Conservation (phyloP, 2,113 vertebrate species). For the Haemorhous mexicanus region DNA sequence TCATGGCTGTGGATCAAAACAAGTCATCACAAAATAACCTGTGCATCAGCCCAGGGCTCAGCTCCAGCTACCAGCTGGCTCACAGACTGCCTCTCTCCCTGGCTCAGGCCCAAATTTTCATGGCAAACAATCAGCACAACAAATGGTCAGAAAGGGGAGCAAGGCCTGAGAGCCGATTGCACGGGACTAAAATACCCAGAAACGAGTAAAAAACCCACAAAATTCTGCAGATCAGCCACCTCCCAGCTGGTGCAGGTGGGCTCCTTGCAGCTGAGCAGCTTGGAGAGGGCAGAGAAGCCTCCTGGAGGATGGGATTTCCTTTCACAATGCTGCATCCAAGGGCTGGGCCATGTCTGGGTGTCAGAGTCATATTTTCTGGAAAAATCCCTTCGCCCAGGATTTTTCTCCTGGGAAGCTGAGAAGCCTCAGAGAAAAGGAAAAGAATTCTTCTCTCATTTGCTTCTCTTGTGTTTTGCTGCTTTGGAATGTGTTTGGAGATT, state of each 20-base stretch:
- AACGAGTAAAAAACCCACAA: not conserved
- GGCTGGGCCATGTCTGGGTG: not conserved
- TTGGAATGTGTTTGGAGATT: no score
- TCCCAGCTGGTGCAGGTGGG: not conserved
- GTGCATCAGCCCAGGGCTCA: not conserved
- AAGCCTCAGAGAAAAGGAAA: no score
- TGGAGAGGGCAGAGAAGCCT: not conserved
- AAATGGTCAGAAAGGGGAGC: not conserved
- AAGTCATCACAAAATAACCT: not conserved
- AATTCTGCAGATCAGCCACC: not conserved
- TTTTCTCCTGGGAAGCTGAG: no score
- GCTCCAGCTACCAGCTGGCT: constrained; percentile 7
- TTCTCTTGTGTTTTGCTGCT: no score
- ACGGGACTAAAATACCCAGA: not conserved
- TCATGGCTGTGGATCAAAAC: not conserved
- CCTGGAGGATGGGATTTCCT: not conserved
- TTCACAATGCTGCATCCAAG: no score
- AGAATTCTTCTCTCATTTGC: no score
- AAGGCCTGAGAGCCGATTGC: not conserved
- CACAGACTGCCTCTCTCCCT: not conserved
- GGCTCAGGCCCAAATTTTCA: not conserved
- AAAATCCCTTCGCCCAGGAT: not conserved
- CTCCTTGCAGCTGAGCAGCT: not conserved
- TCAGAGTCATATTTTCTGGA: no score
- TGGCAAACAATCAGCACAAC: not conserved